Base-by-base conservation (phyloP, 2,888 invertebrate genomes). In the Cotesia congregata region DNA sequence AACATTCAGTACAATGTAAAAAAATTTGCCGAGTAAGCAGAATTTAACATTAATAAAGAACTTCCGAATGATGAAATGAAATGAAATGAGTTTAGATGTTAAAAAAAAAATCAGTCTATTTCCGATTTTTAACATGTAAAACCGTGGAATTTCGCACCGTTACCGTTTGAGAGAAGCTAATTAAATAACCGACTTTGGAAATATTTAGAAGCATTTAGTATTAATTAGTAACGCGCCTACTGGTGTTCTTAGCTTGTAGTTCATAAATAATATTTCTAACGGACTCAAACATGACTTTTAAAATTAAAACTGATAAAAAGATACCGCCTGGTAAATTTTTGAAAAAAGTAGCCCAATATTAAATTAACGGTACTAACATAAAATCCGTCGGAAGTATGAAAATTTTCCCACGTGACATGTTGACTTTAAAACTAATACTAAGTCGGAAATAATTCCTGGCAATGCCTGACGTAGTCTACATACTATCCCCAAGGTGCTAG, bases 401-500 rank as follows among this genome's bases (percentile, higher is more conserved):
- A 50, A 50, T 9, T 50, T 50, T 50, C 50, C 12, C 50, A 50
- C 12, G 50, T 50, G 7, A 50, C 7, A 50, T 7, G 12, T 50
- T 30, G 30, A 30, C 30, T 30, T 4, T 30, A 30, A 30, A 30
- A 30, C 15, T 50, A 38, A 50, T 30, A 60, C 62, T n/a, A 65
- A 15, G 59, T 15, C 20, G 20, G 7, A 20, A 62, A 62, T 17
- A 17, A 9, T 62, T 6, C 6, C 20, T n/a, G n/a, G 20, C 74
- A 75, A 40, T 38, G 20, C 76, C 71, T 74, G 75, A 74, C 77
- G 72, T 79, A 79, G 79, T 79, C 69, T 59, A 59, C 61, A 74
- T 17, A 72, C 61, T 75, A 60, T 78, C 77, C 77, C 74, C 76
- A 72, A 74, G 76, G 79, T 78, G 79, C 80, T 79, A 77, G 76